Conservation (phyloP, 1,140 invertebrate species). For the Drosophila bipectinata region DNA sequence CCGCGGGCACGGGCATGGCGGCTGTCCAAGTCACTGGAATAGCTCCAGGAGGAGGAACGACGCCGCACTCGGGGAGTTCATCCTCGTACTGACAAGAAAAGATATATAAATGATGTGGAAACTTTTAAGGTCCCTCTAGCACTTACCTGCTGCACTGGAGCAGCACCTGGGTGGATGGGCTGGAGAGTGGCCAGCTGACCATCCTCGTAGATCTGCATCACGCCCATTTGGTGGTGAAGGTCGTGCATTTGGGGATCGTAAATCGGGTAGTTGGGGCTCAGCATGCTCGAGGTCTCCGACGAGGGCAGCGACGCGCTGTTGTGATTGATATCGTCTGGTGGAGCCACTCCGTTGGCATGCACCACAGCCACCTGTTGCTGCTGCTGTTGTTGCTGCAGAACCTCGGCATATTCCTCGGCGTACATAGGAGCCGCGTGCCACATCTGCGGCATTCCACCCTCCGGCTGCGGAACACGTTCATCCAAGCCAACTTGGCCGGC, state of each 20-base stretch:
- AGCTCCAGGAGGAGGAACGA: conserved; percentile 40
- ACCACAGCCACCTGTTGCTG: conserved; percentile 32
- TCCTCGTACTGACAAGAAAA: conserved; percentile 58
- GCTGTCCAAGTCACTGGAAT: conserved; percentile 64
- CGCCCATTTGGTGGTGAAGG: conserved; percentile 77
- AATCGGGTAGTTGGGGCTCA: conserved; percentile 78
- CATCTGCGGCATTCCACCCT: conserved; percentile 51
- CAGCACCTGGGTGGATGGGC: conserved; percentile 64
- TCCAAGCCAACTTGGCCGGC: conserved; percentile 50
- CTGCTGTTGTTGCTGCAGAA: conserved; percentile 44
- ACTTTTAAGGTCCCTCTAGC: not conserved
- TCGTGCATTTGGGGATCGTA: conserved; percentile 79
- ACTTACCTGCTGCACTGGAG: conserved; percentile 58
- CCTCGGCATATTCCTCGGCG: conserved; percentile 65
- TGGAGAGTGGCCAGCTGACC: conserved; percentile 67
- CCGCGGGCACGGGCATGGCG: conserved; percentile 19
- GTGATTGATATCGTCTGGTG: conserved; percentile 74
- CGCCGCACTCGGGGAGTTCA: conserved; percentile 65
- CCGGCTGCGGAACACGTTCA: conserved; percentile 61
- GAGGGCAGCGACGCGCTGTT: conserved; percentile 69
- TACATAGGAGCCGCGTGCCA: conserved; percentile 73
- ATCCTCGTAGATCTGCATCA: conserved; percentile 80
- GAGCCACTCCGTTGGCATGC: conserved; percentile 37
- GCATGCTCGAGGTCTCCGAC: conserved; percentile 74
- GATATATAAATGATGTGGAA: not conserved